Conservation (phyloP, 2,797 vertebrate genomes). For the Cephalopachus bancanus region DNA sequence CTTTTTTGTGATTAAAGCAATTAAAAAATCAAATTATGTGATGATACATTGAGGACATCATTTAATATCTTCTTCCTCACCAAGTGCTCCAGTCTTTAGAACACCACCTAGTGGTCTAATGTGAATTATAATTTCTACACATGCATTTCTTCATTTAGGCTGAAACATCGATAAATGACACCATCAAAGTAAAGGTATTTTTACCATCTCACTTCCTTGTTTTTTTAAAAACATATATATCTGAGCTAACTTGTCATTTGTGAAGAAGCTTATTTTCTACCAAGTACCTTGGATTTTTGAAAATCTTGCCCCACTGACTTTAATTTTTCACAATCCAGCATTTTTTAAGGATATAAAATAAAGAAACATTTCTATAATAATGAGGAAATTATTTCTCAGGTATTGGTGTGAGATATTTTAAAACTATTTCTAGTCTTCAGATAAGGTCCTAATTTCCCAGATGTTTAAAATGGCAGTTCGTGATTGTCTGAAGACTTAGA, state of each 20-base stretch:
- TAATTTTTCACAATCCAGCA: neutral
- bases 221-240: neutral
- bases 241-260: neutral
- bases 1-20: neutral
- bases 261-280: constrained; percentile 17
- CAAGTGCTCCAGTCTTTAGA: neutral
- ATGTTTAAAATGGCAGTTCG: neutral
- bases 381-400: neutral
- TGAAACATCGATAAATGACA: neutral
- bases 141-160: neutral
- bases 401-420: neutral
- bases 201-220: neutral
- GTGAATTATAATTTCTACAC: neutral
- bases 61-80: neutral
- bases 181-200: neutral
- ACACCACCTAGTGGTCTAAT: constrained; percentile 46
- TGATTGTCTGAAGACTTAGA: neutral
- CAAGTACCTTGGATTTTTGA: constrained; percentile 18
- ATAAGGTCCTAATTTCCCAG: neutral
- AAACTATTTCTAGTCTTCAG: constrained; percentile 35
- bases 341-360: neutral
- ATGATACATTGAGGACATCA: neutral
- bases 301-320: neutral
- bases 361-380: neutral
- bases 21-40: neutral